Evolutionary conservation across 1,140 invertebrate species (phyloP).

Genomic region (Callitettix versicolor): DNA sequence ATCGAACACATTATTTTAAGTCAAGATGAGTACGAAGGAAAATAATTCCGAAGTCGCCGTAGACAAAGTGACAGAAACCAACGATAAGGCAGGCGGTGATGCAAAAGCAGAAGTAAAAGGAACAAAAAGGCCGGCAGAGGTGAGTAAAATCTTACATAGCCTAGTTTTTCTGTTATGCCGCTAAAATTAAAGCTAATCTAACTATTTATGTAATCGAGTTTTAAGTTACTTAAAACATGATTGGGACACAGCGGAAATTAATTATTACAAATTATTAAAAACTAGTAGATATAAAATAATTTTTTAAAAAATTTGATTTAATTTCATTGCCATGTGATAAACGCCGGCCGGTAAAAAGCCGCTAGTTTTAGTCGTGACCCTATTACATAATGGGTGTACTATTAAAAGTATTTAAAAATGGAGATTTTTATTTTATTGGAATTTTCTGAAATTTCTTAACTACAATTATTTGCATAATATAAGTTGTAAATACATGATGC

Average conservation of each 20-base stretch:
- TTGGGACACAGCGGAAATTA: too few relatives aligned
- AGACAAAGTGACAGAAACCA: constrained; percentile 60
- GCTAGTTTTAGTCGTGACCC: not conserved
- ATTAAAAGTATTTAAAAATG: too few relatives aligned
- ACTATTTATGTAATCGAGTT: too few relatives aligned
- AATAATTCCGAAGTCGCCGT: constrained; percentile 71
- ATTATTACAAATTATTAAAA: too few relatives aligned
- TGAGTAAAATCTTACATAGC: constrained; percentile 39
- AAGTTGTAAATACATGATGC: not conserved
- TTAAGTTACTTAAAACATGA: too few relatives aligned
- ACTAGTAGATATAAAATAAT: too few relatives aligned
- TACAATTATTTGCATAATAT: not conserved
- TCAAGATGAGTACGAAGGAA: constrained; percentile 72
- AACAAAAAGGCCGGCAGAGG: constrained; percentile 76
- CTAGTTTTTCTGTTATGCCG: too few relatives aligned
- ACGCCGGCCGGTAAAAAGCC: not conserved
- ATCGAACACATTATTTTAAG: constrained; percentile 37
- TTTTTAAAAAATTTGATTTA: too few relatives aligned
- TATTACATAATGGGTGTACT: not conserved
- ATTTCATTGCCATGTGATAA: constrained; percentile 1
- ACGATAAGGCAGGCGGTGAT: constrained; percentile 55
- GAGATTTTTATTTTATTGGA: too few relatives aligned
- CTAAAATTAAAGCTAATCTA: too few relatives aligned
- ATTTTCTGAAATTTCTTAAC: too few relatives aligned
- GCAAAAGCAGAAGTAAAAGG: constrained; percentile 73